Base-by-base conservation (phyloP, 1,140 invertebrate genomes). In the Microplitis mediator region DNA sequence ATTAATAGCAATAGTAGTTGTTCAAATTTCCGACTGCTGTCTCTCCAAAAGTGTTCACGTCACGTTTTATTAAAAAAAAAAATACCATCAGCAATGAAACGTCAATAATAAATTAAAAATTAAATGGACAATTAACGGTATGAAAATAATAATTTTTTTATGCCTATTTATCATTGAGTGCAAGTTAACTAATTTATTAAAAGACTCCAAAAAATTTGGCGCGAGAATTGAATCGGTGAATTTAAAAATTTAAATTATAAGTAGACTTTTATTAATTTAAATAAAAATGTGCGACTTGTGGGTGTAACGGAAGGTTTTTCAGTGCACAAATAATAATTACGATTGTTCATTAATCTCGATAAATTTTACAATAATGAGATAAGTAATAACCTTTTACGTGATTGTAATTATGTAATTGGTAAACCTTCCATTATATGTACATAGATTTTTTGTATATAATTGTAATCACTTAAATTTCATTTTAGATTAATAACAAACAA, bases 351-450 rank as follows among this genome's bases (percentile, higher is more conserved):
- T 45, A 11, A 45, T 45, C 4, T 45, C 23, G 23, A 23, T 3
- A 45, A 11, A 45, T 45, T 45, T 6, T 6, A 45, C 0, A 45
- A 45, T 11, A n/a, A 5, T 45, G 13, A 23, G 23, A 23, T 39
- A 4, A 9, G 35, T 36, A 31, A 56, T 14, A 54, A 31, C 34
- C 51, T 13, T 51, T 31, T 52, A 52, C 50, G 39, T 9, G 4
- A 34, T 23, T 35, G 14, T 45, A 45, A 45, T 45, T 45, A 6
- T 3, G 23, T 23, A 23, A 66, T 52, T 63, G 69, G 69, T n/a
- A 64, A 75, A 74, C 69, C 75, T 76, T 76, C 70, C 75, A 67
- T 76, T 74, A 72, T 76, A 76, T 74, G 73, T 76, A 76, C 62
- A 76, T 76, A 72, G 23, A 23, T 23, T 34, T 61, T 74, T 6